A percentile compares a stretch with the other conserved stretches of the same genome.
Conservation (phyloP, 2,113 vertebrate genomes). For the Vidua macroura region DNA sequence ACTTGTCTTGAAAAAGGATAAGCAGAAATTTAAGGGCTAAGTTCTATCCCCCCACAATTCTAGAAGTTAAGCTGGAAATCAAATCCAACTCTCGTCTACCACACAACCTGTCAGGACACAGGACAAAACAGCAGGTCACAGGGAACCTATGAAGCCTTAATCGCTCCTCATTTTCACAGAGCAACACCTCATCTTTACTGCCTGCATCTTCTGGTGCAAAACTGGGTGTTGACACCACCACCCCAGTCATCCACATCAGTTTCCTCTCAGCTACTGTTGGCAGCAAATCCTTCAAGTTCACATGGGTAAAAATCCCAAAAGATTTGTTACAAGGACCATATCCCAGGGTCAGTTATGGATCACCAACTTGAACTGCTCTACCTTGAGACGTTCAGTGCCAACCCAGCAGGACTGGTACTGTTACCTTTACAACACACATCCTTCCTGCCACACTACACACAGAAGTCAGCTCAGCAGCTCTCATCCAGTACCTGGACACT, state of each 20-base stretch:
- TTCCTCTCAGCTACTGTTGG: not conserved
- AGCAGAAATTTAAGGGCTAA: not conserved
- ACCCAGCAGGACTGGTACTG: not conserved
- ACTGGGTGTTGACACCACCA: not conserved
- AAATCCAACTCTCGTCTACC: not conserved
- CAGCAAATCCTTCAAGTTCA: not conserved
- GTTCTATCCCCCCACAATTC: not conserved
- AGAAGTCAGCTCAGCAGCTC: not conserved
- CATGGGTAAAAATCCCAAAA: not conserved
- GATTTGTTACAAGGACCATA: not conserved
- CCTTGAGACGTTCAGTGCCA: not conserved
- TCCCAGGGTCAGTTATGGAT: not conserved
- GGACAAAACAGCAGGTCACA: not conserved
- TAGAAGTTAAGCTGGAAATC: not conserved
- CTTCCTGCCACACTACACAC: not conserved
- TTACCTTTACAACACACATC: fast-evolving
- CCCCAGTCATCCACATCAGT: not conserved
- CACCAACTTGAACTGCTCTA: not conserved
- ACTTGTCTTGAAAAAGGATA: not conserved
- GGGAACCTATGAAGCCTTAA: not conserved
- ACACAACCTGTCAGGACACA: not conserved
- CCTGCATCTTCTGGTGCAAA: not conserved
- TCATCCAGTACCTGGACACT: not conserved
- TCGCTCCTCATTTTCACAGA: not conserved
- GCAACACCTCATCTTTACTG: not conserved